Evolutionary conservation across 2,888 invertebrate species (phyloP).

Genomic region (Macrosoma leucophasiata): DNA sequence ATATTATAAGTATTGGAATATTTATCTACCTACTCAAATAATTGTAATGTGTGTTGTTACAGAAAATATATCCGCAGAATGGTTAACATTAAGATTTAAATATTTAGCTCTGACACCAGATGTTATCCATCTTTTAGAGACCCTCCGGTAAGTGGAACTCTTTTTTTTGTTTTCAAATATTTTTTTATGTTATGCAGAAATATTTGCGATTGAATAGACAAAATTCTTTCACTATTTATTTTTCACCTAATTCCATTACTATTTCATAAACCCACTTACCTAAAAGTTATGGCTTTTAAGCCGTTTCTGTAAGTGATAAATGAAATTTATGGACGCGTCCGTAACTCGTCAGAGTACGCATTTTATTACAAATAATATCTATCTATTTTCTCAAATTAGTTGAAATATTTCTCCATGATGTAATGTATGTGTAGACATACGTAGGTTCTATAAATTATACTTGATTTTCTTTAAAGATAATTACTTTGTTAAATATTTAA

Average conservation of each 20-base stretch:
- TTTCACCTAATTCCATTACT: too few species aligned
- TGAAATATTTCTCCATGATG: slow-evolving; percentile 67
- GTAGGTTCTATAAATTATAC: too few species aligned
- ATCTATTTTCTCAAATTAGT: slow-evolving; percentile 20
- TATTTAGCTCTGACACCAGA: slow-evolving; percentile 82
- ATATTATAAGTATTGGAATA: too few species aligned
- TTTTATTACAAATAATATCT: slow-evolving; percentile 9
- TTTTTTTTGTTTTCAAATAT: slow-evolving; percentile 20
- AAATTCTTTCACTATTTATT: too few species aligned
- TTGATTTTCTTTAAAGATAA: too few species aligned
- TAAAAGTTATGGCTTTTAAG: too few species aligned
- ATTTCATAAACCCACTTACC: too few species aligned
- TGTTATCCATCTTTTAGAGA: slow-evolving; percentile 80
- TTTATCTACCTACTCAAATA: too few species aligned
- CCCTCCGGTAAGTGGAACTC: slow-evolving; percentile 72
- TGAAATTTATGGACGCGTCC: too few species aligned
- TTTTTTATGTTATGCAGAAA: slow-evolving; percentile 63
- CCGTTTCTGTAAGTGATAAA: too few species aligned
- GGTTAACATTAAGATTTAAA: slow-evolving; percentile 87
- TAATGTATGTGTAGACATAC: slow-evolving; percentile 26
- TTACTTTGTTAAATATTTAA: slow-evolving; percentile 31
- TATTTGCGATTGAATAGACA: slow-evolving; percentile 48
- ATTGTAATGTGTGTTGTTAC: too few species aligned
- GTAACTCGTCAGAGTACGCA: too few species aligned
- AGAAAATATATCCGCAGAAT: slow-evolving; percentile 84